phyloP scores from a whole-genome alignment of 2,113 vertebrate species.

The Neomonachus schauinslandi region DNA sequence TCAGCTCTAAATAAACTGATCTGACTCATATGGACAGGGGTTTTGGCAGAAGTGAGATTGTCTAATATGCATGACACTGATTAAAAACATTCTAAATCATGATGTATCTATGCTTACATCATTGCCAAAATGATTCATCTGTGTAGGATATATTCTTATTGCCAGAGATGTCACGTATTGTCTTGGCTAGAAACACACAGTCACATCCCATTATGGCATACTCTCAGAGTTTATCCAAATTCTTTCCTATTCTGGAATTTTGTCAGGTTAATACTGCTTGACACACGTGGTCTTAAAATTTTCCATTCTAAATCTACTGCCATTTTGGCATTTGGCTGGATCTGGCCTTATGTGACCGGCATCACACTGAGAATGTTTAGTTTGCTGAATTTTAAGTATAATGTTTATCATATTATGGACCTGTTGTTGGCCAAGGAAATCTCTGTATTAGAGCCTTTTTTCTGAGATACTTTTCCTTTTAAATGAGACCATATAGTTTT shows the following conservation, averaged over 20 bases:
- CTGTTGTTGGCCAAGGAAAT: slow-evolving; percentile 46
- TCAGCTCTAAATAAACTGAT: slow-evolving; percentile 69
- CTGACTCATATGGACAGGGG: slow-evolving; percentile 69
- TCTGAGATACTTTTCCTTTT: slow-evolving; percentile 13
- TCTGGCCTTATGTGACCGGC: slow-evolving; percentile 62
- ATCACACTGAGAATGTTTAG: slow-evolving; percentile 56
- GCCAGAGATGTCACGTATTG: slow-evolving; percentile 71
- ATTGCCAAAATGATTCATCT: slow-evolving; percentile 76
- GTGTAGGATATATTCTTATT: slow-evolving; percentile 75
- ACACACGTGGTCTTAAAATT: slow-evolving; percentile 72
- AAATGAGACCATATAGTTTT: slow-evolving; percentile 12
- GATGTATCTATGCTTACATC: slow-evolving; percentile 73
- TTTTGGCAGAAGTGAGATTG: slow-evolving; percentile 66
- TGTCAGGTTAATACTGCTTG: slow-evolving; percentile 70
- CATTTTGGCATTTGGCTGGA: slow-evolving; percentile 73
- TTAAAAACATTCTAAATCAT: slow-evolving; percentile 77
- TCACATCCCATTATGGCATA: slow-evolving; percentile 74
- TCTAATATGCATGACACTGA: slow-evolving; percentile 66
- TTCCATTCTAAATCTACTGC: slow-evolving; percentile 76
- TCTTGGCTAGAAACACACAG: slow-evolving; percentile 70
- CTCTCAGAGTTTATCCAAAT: slow-evolving; percentile 72
- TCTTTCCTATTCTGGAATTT: slow-evolving; percentile 74
- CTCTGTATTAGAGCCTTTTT: slow-evolving; percentile 29
- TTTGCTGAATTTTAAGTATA: slow-evolving; percentile 64
- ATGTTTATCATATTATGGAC: slow-evolving; percentile 52